Evolutionary conservation across 2,888 invertebrate species (phyloP), one percentile per base, ranked within the genome.

Genomic region (Eremobia ochroleuca): DNA sequence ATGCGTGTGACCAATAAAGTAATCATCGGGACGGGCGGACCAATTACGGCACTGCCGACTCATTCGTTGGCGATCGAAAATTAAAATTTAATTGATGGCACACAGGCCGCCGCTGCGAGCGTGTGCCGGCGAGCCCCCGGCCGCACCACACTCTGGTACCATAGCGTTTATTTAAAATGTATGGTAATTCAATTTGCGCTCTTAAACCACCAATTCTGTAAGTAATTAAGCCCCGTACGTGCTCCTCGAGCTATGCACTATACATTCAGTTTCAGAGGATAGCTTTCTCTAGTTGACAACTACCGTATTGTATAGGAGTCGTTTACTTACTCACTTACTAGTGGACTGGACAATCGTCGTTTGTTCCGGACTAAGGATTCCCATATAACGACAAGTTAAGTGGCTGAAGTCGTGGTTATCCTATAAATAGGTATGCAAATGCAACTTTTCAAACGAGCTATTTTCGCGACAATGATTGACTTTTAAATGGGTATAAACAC

Each of bases 51-150:
- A 90, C 91, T 90, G 92, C 93, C 89, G 93, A 94, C 93, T 94
- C 92, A 94, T 93, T 94, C 94, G 92, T 91, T 92, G 90, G 92
- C 90, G 91, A 93, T 94, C 93, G 95, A 94, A 96, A 95, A 95
- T 95, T 96, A 95, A 96, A 95, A 92, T 93, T 95, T 95, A 96
- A 96, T 96, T 95, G 94, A 95, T 94, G 94, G 92, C 91, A 90
- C 90, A 89, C 85, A 88, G 92, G 85, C 85, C 28, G 83, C 49
- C 67, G 68, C 49, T 43, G 46, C 84, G 81, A 88, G 90, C 87
- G 81, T 86, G 89, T 83, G 86, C 83, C 77, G 82, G 86, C 85
- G 87, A 73, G 82, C 85, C 85, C 87, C 88, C 83, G 82, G 83
- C 76, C 79, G 79, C 83, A 80, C 89, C 43, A 65, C 81, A 84